phyloP scores from a whole-genome alignment of 2,113 vertebrate genomes.

The Ochotona princeps region DNA sequence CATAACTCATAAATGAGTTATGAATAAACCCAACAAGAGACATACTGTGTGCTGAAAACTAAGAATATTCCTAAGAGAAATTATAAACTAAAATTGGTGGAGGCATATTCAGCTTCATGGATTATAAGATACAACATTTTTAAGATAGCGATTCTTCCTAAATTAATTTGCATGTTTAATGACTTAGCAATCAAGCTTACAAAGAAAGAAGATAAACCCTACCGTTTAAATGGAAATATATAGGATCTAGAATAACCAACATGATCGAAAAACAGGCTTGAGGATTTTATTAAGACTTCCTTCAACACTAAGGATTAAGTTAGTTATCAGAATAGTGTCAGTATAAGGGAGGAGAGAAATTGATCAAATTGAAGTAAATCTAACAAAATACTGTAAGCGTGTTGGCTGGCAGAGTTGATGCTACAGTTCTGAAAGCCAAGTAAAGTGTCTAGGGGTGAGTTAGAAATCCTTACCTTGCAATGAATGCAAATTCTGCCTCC shows the following conservation, averaged over 20 bases:
- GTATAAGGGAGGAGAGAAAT: neutral
- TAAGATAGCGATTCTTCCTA: neutral
- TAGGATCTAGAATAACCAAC: neutral
- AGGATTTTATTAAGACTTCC: neutral
- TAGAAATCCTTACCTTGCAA: neutral
- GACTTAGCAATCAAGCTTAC: neutral
- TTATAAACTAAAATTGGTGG: neutral
- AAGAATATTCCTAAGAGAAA: neutral
- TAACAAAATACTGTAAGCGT: neutral
- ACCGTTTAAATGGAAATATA: neutral
- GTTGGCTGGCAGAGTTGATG: neutral
- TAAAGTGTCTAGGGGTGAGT: neutral
- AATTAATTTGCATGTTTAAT: neutral
- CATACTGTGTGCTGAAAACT: neutral
- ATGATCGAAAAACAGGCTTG: neutral
- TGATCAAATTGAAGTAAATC: neutral
- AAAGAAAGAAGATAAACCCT: neutral
- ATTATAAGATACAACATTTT: neutral
- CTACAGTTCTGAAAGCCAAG: neutral
- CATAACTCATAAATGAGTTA: constrained; percentile 20
- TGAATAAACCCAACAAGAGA: neutral
- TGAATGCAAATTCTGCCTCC: neutral
- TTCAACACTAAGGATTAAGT: neutral
- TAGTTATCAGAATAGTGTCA: neutral
- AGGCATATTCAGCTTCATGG: neutral